Evolutionary conservation across 1,140 invertebrate species (phyloP).

Genomic region (Microplitis demolitor): DNA sequence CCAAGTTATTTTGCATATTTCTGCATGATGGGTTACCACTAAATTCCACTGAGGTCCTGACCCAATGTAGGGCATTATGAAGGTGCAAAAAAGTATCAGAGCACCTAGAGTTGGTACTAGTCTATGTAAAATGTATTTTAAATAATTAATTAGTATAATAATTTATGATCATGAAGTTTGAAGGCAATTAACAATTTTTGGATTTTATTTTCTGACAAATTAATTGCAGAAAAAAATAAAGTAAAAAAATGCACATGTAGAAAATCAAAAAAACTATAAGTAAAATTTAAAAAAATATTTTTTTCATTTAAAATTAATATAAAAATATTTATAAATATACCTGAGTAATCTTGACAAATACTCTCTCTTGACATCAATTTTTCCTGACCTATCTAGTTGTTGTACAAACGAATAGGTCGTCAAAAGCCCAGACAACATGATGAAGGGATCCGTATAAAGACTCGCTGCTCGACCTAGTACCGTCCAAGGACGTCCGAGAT

Average conservation of each 20-base stretch:
- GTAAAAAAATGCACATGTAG: too few species aligned
- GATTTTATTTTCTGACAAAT: too few species aligned
- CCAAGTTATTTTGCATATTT: constrained; percentile 68
- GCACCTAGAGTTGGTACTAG: constrained; percentile 67
- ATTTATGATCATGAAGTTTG: too few species aligned
- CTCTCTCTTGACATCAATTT: constrained; percentile 66
- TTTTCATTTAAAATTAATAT: background rate
- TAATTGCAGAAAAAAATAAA: too few species aligned
- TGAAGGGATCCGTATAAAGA: constrained; percentile 78
- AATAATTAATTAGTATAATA: background rate
- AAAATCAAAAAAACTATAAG: too few species aligned
- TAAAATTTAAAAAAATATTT: too few species aligned
- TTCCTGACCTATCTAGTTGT: constrained; percentile 63
- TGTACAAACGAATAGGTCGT: constrained; percentile 71
- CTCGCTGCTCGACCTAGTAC: constrained; percentile 74
- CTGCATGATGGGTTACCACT: constrained; percentile 67
- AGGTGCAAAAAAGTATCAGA: constrained; percentile 70
- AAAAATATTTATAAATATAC: constrained; percentile 44
- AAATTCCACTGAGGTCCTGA: constrained; percentile 72
- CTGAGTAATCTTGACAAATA: constrained; percentile 68
- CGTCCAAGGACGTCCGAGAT: constrained; percentile 71
- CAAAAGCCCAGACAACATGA: constrained; percentile 75
- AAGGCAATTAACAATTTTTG: too few species aligned
- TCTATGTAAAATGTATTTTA: constrained; percentile 48
- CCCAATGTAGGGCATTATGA: constrained; percentile 65